A percentile compares a stretch with the other conserved stretches of the same genome.
Evolutionary conservation across 2,888 invertebrate species (phyloP).

Genomic region (Octodonta nipae): DNA sequence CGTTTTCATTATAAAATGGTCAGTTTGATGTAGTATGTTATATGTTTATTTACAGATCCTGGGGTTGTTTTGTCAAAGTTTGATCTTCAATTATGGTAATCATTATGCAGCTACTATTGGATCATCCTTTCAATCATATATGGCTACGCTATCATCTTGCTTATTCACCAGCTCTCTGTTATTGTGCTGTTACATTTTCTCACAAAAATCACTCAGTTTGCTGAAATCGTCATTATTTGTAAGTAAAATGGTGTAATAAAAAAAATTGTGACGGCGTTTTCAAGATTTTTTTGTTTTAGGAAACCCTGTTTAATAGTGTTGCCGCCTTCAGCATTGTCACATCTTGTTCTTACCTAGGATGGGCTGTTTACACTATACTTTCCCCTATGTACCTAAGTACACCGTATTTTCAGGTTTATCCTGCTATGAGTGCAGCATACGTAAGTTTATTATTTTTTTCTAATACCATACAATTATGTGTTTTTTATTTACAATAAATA

Average conservation of each 20-base stretch:
- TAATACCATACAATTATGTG: too few species aligned
- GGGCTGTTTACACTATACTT: conserved; percentile 62
- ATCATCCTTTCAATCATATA: conserved; percentile 64
- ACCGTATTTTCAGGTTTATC: conserved; percentile 68
- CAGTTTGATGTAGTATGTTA: background rate
- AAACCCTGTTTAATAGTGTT: conserved; percentile 62
- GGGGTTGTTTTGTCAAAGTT: conserved; percentile 68
- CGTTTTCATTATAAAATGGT: too few species aligned
- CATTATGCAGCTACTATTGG: conserved; percentile 61
- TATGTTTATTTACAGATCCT: conserved; percentile 45
- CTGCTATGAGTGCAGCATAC: conserved; percentile 78
- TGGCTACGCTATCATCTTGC: conserved; percentile 69
- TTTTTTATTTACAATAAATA: too few species aligned
- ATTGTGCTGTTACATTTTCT: conserved; percentile 64
- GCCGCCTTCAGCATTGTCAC: conserved; percentile 68
- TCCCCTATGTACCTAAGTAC: conserved; percentile 61
- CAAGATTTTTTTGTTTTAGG: conserved; percentile 46
- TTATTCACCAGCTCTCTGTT: conserved; percentile 63
- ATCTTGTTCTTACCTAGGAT: conserved; percentile 66
- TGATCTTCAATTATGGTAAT: conserved; percentile 66
- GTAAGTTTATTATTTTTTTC: conserved; percentile 57
- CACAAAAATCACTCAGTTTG: conserved; percentile 59
- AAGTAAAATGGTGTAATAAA: conserved; percentile 34
- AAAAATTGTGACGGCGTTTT: conserved; percentile 5
- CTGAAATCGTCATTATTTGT: conserved; percentile 74